Conservation (phyloP, 2,888 invertebrate species). For the Aleiodes leptofemur region DNA sequence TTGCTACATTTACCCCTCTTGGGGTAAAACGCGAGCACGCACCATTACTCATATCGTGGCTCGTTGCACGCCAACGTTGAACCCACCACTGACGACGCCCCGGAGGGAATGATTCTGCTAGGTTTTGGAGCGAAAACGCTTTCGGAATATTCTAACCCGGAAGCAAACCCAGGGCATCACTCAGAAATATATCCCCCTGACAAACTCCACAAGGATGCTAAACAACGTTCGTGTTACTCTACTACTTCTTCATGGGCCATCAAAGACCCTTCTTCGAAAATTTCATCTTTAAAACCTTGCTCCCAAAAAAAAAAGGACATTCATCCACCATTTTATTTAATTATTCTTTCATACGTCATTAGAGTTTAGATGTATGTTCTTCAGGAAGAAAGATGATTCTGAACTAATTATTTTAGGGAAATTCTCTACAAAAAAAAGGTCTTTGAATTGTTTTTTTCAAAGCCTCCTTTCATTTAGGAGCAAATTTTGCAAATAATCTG, state of each 20-base stretch:
- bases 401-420: no score
- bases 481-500: no score
- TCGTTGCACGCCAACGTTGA: slow-evolving; percentile 69
- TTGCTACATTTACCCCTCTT: slow-evolving; percentile 69
- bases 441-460: no score
- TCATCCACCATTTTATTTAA: no score
- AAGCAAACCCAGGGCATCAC: slow-evolving; percentile 46
- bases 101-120: slow-evolving; percentile 37
- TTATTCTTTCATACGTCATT: no score
- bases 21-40: slow-evolving; percentile 69
- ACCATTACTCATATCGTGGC: slow-evolving; percentile 75
- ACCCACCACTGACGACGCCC: slow-evolving; percentile 48
- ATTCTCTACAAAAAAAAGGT: no score
- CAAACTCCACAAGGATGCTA: background rate
- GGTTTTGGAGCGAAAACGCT: slow-evolving; percentile 5
- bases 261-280: background rate
- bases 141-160: slow-evolving; percentile 17
- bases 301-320: no score
- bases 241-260: background rate
- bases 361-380: no score
- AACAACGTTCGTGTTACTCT: slow-evolving; percentile 2
- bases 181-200: slow-evolving; percentile 29
- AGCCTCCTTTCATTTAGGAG: no score
- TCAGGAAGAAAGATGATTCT: no score
- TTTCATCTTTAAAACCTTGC: no score